Conservation (phyloP, 2,797 vertebrate genomes). For the Helicolenus hilgendorfi region DNA sequence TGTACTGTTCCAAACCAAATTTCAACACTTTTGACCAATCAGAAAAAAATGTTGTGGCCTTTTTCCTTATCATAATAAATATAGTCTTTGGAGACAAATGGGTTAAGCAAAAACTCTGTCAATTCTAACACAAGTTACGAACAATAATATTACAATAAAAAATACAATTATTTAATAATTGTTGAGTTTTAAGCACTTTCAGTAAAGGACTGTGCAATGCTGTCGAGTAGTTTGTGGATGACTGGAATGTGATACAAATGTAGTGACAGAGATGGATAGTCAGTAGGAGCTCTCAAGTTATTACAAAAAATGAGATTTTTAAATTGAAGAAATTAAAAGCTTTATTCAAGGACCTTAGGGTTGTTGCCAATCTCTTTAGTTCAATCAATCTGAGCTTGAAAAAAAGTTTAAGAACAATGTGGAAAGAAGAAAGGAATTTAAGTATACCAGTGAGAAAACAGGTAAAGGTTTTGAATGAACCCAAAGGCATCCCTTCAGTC, state of each 20-base stretch:
- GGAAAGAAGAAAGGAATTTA: not conserved
- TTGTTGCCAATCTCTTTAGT: not conserved
- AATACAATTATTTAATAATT: not conserved
- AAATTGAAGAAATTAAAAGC: not conserved
- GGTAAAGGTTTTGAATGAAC: not conserved
- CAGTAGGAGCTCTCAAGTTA: not conserved
- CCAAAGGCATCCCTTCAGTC: not conserved
- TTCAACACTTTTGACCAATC: too few relatives aligned
- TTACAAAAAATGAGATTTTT: rapidly evolving
- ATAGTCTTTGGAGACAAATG: too few relatives aligned
- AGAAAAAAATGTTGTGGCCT: too few relatives aligned
- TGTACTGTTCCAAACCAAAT: too few relatives aligned
- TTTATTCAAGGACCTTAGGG: not conserved
- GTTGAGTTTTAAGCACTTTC: not conserved
- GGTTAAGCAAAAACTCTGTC: not conserved
- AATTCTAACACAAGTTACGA: not conserved
- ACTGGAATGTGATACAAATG: not conserved
- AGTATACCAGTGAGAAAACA: not conserved
- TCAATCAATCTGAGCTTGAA: not conserved
- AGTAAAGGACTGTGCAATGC: not conserved
- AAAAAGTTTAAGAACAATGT: not conserved
- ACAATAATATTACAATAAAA: not conserved
- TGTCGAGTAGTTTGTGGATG: not conserved
- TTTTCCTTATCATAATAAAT: too few relatives aligned
- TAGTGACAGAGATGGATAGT: too few relatives aligned